Conservation (phyloP, 1,140 invertebrate species). For the Micrasema longulum region DNA sequence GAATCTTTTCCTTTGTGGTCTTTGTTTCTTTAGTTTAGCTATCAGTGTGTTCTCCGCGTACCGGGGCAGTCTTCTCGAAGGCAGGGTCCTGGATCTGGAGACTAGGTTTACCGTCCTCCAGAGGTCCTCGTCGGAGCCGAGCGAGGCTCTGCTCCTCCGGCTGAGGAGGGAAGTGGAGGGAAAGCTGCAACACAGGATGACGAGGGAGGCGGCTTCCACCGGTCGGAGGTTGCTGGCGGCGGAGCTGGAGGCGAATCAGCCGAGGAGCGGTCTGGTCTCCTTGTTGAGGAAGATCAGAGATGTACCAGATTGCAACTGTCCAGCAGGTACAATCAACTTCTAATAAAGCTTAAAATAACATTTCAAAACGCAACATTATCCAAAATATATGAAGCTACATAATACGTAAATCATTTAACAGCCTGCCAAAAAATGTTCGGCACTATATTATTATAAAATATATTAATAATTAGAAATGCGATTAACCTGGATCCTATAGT, state of each 20-base stretch:
- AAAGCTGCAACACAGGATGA: slow-evolving; percentile 48
- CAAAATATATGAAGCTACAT: too few relatives aligned
- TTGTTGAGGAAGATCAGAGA: slow-evolving; percentile 51
- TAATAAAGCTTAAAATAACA: too few relatives aligned
- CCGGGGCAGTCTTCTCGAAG: slow-evolving; percentile 46
- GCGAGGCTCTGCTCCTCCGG: slow-evolving; percentile 46
- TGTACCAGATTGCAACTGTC: slow-evolving; percentile 50
- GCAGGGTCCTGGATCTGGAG: slow-evolving; percentile 45
- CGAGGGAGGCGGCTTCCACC: slow-evolving; percentile 49
- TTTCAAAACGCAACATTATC: too few relatives aligned
- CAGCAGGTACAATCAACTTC: slow-evolving; percentile 46
- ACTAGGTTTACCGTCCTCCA: slow-evolving; percentile 43
- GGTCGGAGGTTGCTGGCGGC: slow-evolving; percentile 47
- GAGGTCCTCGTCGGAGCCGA: slow-evolving; percentile 44
- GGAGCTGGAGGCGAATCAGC: slow-evolving; percentile 42
- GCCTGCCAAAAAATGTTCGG: too few relatives aligned
- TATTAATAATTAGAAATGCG: too few relatives aligned
- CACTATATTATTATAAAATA: too few relatives aligned
- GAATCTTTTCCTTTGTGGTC: slow-evolving; percentile 44
- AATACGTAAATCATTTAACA: too few relatives aligned
- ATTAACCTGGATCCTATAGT: too few relatives aligned
- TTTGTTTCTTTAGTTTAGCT: slow-evolving; percentile 50
- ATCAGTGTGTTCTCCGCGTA: slow-evolving; percentile 49
- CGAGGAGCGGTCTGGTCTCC: slow-evolving; percentile 22
- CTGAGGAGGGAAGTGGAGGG: slow-evolving; percentile 48